These are phyloP conservation scores for Phoebastria nigripes DNA, from an alignment of 2,797 vertebrate species.

Conservation along the genomic window DNA sequence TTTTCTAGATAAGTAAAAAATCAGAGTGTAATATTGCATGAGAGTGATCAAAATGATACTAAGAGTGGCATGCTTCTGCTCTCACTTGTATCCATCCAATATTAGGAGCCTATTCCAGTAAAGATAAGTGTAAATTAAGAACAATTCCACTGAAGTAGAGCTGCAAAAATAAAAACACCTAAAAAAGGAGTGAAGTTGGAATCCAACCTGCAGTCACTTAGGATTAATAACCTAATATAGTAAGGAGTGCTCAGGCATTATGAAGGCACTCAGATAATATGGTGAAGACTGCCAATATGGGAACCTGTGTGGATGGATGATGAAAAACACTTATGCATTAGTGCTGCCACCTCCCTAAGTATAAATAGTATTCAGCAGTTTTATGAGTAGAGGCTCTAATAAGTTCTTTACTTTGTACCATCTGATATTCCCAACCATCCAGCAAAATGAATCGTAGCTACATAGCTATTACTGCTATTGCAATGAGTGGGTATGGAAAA, in stretches of 20 bases:
- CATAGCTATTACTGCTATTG: background rate
- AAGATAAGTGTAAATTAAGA: background rate
- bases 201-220: background rate
- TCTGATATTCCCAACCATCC: background rate
- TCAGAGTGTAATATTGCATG: background rate
- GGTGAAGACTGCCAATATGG: background rate
- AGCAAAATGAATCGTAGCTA: conserved; percentile 3
- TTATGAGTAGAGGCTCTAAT: background rate
- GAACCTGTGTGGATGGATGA: background rate
- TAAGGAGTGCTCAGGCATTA: background rate
- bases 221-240: background rate
- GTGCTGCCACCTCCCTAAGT: background rate
- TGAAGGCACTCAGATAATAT: background rate
- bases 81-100: background rate
- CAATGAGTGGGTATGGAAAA: background rate
- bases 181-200: background rate
- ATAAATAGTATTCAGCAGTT: background rate
- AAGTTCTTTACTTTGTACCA: background rate
- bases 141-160: background rate
- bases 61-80: background rate
- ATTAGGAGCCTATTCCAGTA: background rate
- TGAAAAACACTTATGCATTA: background rate
- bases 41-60: background rate
- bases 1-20: background rate
- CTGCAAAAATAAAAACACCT: background rate